Evolutionary conservation across 2,113 vertebrate genomes (phyloP).

Genomic region (Lampris megalopsis): DNA sequence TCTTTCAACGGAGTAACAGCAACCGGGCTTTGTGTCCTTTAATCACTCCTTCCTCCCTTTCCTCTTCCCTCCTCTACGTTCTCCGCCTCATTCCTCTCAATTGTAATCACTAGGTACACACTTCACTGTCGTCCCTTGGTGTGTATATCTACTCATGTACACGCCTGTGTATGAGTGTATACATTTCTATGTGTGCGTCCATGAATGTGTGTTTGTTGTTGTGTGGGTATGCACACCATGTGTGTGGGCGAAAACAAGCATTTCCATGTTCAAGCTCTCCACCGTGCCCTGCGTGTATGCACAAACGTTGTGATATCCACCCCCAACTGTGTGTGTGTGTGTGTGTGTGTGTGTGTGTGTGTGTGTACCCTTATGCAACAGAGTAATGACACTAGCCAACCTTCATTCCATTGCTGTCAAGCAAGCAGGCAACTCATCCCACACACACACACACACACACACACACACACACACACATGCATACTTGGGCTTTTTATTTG

Average conservation of each 20-base stretch:
- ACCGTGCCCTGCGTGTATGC: conserved; percentile 19
- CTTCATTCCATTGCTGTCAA: conserved; percentile 5
- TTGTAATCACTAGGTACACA: conserved; percentile 63
- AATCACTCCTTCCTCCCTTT: conserved; percentile 22
- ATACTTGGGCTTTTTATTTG: too few species aligned
- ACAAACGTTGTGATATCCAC: conserved; percentile 20
- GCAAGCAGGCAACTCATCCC: neutral
- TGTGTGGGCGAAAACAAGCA: conserved; percentile 14
- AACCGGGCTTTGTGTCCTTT: conserved; percentile 35
- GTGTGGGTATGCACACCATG: neutral
- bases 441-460: neutral
- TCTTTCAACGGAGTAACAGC: conserved; percentile 27
- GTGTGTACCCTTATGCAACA: neutral
- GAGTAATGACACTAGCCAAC: too few species aligned
- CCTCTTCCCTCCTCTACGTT: conserved; percentile 76
- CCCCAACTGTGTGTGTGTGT: conserved; percentile 6
- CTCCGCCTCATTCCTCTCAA: conserved; percentile 78
- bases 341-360: conserved; percentile 4
- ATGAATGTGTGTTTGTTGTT: neutral
- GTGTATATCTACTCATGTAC: conserved; percentile 31
- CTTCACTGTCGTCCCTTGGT: conserved; percentile 68
- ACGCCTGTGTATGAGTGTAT: conserved; percentile 17
- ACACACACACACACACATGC: neutral
- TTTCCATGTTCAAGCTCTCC: conserved; percentile 24
- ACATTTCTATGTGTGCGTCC: conserved; percentile 3